phyloP scores from a whole-genome alignment of 2,113 vertebrate genomes.

The Todiramphus chloris region DNA sequence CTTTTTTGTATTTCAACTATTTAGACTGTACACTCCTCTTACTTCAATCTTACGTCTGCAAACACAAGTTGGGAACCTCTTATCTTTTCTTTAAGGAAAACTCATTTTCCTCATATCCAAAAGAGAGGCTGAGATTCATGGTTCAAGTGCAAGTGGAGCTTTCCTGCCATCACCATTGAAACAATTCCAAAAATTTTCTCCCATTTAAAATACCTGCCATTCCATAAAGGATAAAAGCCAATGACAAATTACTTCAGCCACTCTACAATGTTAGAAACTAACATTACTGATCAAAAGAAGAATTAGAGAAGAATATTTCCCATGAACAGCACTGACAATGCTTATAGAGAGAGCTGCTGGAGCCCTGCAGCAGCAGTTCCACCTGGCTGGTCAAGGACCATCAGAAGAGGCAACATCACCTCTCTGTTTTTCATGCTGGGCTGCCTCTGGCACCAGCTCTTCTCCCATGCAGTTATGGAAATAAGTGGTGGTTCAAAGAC shows the following conservation, averaged over 20 bases:
- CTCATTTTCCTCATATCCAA: not conserved
- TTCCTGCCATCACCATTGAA: not conserved
- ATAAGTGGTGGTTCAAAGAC: not conserved
- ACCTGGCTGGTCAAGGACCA: not conserved
- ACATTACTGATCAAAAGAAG: not conserved
- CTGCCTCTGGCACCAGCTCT: not conserved
- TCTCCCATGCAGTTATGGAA: not conserved
- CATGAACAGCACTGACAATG: not conserved
- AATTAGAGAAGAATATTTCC: not conserved
- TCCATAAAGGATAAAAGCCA: not conserved
- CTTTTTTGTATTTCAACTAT: not conserved
- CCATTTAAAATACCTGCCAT: not conserved
- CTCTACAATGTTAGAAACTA: not conserved
- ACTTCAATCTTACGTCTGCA: not conserved
- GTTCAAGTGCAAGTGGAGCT: accelerated
- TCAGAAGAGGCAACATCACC: not conserved
- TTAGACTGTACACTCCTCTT: not conserved
- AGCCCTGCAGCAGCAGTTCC: not conserved
- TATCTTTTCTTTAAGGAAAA: not conserved
- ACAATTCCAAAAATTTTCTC: not conserved
- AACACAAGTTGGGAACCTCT: accelerated
- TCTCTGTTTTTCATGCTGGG: not conserved
- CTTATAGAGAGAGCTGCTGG: not conserved
- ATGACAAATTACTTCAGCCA: not conserved
- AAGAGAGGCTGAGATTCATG: accelerated